These are phyloP conservation scores for Saccostrea cuccullata DNA, from an alignment of 1,140 invertebrate species.

Conservation along the genomic window DNA sequence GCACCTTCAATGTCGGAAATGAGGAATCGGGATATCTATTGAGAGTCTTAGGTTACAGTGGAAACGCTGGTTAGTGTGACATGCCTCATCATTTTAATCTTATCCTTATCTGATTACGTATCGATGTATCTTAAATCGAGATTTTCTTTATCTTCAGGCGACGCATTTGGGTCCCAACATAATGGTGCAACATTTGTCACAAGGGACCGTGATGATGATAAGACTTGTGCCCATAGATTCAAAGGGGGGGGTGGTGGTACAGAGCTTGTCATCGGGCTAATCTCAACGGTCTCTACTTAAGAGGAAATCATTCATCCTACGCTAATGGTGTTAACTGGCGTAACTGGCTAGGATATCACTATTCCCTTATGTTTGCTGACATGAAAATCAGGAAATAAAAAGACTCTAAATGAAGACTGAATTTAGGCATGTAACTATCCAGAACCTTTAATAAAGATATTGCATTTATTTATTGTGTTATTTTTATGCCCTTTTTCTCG, in stretches of 20 bases:
- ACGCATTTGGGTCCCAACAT: neutral
- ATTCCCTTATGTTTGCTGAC: conserved; percentile 3
- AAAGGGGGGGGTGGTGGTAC: conserved; percentile 38
- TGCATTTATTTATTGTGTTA: no score
- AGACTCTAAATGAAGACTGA: neutral
- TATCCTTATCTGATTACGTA: no score
- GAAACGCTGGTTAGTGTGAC: no score
- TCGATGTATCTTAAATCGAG: no score
- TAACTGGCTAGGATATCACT: conserved; percentile 13
- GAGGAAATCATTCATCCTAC: neutral
- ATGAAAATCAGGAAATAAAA: neutral
- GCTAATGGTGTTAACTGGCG: conserved; percentile 9
- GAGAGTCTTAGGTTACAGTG: no score
- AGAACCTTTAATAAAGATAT: no score
- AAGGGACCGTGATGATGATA: neutral
- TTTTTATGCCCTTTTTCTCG: no score
- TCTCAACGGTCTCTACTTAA: conserved; percentile 25
- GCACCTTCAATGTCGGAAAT: no score
- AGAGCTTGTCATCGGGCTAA: neutral
- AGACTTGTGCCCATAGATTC: neutral
- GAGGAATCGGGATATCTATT: no score
- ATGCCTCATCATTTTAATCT: no score
- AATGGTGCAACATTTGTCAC: neutral
- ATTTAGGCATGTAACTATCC: no score
- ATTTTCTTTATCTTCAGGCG: neutral